Evolutionary conservation across 2,797 vertebrate species (phyloP).

Genomic region (Pseudocheirus occidentalis): DNA sequence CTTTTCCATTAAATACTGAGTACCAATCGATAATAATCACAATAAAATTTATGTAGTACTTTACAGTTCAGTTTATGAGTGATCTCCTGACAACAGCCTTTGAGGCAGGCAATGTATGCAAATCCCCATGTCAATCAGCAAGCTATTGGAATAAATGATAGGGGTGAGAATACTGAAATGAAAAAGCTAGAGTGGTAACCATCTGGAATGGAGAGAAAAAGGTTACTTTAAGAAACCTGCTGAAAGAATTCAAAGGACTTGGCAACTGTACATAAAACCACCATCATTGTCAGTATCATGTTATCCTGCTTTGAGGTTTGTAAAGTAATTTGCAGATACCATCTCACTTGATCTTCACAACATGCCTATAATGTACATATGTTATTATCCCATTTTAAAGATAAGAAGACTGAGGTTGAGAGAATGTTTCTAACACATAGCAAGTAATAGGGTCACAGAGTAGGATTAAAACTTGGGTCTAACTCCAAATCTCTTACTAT

Average conservation of each 20-base stretch:
- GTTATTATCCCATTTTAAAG: background rate
- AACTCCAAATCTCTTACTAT: background rate
- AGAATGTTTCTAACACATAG: background rate
- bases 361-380: background rate
- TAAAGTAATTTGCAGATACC: background rate
- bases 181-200: background rate
- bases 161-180: background rate
- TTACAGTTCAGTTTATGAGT: background rate
- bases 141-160: background rate
- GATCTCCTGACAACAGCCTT: background rate
- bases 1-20: background rate
- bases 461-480: background rate
- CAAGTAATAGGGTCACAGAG: background rate
- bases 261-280: background rate
- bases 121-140: background rate
- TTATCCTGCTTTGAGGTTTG: background rate
- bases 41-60: background rate
- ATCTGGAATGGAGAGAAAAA: background rate
- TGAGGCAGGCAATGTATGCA: background rate
- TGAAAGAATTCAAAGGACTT: background rate
- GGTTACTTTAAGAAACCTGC: too few relatives aligned
- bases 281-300: background rate
- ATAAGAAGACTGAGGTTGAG: background rate
- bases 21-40: background rate
- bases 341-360: background rate